These are phyloP conservation scores for Sarcophaga carnaria DNA, from an alignment of 2,888 invertebrate species.

Conservation along the genomic window DNA sequence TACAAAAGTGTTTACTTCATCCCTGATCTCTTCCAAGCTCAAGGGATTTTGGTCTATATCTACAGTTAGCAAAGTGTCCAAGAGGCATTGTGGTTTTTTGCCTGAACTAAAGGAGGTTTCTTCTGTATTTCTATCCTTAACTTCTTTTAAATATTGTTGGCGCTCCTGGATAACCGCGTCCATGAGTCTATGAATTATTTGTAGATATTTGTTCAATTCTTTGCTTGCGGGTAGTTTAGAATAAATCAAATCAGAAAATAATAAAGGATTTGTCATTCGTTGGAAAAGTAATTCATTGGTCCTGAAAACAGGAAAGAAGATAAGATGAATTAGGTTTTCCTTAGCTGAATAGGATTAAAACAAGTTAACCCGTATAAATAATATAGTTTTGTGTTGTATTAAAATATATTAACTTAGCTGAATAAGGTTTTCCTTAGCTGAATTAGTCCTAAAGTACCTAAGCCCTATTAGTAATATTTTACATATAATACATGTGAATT, in stretches of 20 bases:
- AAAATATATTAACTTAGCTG: no score
- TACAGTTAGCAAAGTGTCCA: conserved; percentile 85
- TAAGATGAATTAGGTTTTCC: not conserved
- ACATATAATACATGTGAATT: no score
- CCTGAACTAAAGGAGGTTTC: not conserved
- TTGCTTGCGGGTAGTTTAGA: conserved; percentile 73
- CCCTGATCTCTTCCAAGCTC: conserved; percentile 84
- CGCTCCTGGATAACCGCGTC: conserved; percentile 76
- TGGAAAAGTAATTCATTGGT: conserved; percentile 77
- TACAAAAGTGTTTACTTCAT: conserved; percentile 83
- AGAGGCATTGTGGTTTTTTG: conserved; percentile 78
- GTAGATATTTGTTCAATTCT: conserved; percentile 72
- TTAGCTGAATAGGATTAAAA: not conserved
- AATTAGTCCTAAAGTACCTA: no score
- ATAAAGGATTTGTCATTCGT: conserved; percentile 79
- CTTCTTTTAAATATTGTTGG: conserved; percentile 51
- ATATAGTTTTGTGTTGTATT: no score
- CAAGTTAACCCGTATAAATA: no score
- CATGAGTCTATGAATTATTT: conserved; percentile 75
- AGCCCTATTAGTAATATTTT: no score
- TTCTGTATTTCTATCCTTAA: not conserved
- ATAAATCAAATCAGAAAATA: conserved; percentile 77
- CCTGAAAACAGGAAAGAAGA: conserved; percentile 59
- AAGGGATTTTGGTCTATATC: conserved; percentile 83
- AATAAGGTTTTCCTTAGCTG: no score